Evolutionary conservation across 2,797 vertebrate species (phyloP).

Genomic region (Macropodus opercularis): DNA sequence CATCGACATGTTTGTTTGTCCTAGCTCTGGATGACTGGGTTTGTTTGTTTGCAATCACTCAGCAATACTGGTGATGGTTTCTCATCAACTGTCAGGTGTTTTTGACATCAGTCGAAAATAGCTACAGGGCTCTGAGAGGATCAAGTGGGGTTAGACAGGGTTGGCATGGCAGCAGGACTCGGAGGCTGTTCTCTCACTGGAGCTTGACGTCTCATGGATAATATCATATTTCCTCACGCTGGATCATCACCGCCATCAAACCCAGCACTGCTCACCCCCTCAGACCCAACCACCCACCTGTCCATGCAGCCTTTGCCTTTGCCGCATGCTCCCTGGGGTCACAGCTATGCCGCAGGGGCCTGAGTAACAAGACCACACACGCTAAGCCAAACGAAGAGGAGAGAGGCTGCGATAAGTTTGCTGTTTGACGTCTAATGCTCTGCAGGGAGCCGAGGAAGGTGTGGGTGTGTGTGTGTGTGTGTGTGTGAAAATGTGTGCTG

Average conservation of each 20-base stretch:
- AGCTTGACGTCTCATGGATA: conserved; percentile 57
- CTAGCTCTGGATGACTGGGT: conserved; percentile 12
- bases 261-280: too few species aligned
- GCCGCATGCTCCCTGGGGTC: conserved; percentile 61
- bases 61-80: conserved; percentile 51
- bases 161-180: conserved; percentile 39
- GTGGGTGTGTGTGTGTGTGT: conserved; percentile 8
- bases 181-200: conserved; percentile 41
- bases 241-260: conserved; percentile 48
- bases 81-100: conserved; percentile 53
- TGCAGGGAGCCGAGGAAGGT: conserved; percentile 24
- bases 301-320: conserved; percentile 21
- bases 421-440: conserved; percentile 34
- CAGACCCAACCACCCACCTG: conserved; percentile 19
- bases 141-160: conserved; percentile 32
- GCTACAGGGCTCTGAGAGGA: conserved; percentile 52
- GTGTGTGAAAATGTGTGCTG: conserved; percentile 9
- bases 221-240: conserved; percentile 65
- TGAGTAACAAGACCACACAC: conserved; percentile 75
- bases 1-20: conserved; percentile 18
- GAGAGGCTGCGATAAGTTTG: conserved; percentile 33
- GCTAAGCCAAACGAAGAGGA: conserved; percentile 27
- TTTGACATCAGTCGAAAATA: conserved; percentile 69
- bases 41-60: conserved; percentile 10
- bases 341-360: conserved; percentile 54